Base-by-base conservation (phyloP, 2,888 invertebrate species). In the Bursaphelenchus okinawaensis region DNA sequence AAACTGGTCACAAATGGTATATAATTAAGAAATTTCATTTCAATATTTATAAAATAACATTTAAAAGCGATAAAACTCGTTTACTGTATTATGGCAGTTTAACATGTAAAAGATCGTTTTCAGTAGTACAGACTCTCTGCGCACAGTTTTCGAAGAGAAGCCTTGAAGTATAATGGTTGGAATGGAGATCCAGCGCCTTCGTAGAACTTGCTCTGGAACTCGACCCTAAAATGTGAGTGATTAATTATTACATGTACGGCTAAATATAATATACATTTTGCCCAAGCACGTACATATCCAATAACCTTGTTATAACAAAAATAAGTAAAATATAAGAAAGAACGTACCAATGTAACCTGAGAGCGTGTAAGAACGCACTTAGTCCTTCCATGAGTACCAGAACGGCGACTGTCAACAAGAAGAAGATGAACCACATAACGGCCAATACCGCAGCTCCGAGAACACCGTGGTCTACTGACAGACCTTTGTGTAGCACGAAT, bases 131-230 rank as follows among this genome's bases (percentile, higher is more conserved):
- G 20, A 29, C 60, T 59, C 22, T 59, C 60, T 31, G 60, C 60
- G 51, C 60, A 50, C 60, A 59, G 20, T 22, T 59, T 59, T 58
- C 61, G 54, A 26, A 69, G 67, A 4, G 69, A 63, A 12, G 74
- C 63, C 23, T 50, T 54, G 19, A 70, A 71, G 26, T 69, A 56
- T 86, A 96, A 95, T 0, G 96, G 95, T 79, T 89, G 88, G 86
- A 96, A 96, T 29, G 89, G 87, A 83, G 93, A 91, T 9, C 96
- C 96, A 63, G 88, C 87, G 24, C 95, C 96, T 50, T 87, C 84
- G 84, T 96, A 96, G 86, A 98, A 96, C 84, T 96, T 98, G 85
- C 92, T 93, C 85, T 95, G 93, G 87, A 98, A 96, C 85, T 98
- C 96, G 69, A 96, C 95, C 91, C 91, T 69, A 12, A 70, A 52